Percentiles rank a stretch among this genome's conserved stretches.
phyloP scores from a whole-genome alignment of 2,113 vertebrate genomes.

The Amblyopsis rosae region DNA sequence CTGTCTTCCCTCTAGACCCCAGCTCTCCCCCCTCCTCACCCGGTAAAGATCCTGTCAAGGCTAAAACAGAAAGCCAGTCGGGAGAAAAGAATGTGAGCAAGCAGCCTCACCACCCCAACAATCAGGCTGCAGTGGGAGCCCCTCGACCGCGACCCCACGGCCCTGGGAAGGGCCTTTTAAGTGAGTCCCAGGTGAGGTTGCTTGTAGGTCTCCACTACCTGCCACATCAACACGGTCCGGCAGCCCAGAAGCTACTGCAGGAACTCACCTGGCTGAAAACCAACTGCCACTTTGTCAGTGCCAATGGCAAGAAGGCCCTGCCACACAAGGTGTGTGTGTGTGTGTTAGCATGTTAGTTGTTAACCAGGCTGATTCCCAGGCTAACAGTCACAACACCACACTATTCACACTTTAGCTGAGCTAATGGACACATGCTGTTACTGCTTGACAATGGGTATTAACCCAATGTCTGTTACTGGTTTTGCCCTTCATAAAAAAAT shows the following conservation, averaged over 20 bases:
- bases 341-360: background rate
- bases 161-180: slow-evolving; percentile 71
- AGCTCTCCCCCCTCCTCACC: slow-evolving; percentile 56
- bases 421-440: no score
- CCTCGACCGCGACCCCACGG: slow-evolving; percentile 58
- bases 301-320: slow-evolving; percentile 69
- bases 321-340: slow-evolving; percentile 69
- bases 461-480: no score
- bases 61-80: slow-evolving; percentile 31
- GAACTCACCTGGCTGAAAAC: slow-evolving; percentile 81
- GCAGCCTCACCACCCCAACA: slow-evolving; percentile 21
- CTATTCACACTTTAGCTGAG: no score
- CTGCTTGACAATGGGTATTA: no score
- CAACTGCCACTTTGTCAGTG: slow-evolving; percentile 76
- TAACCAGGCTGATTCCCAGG: no score
- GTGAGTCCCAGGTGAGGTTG: slow-evolving; percentile 76
- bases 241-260: slow-evolving; percentile 77
- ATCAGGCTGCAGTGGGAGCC: slow-evolving; percentile 23
- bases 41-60: slow-evolving; percentile 37
- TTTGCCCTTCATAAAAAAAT: no score
- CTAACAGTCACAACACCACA: no score
- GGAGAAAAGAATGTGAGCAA: slow-evolving; percentile 35
- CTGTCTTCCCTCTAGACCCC: slow-evolving; percentile 55
- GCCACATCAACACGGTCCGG: slow-evolving; percentile 80
- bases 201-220: slow-evolving; percentile 85